A percentile compares a stretch with the other conserved stretches of the same genome.
Evolutionary conservation across 2,888 invertebrate species (phyloP).

Genomic region (Alsophila aescularia): DNA sequence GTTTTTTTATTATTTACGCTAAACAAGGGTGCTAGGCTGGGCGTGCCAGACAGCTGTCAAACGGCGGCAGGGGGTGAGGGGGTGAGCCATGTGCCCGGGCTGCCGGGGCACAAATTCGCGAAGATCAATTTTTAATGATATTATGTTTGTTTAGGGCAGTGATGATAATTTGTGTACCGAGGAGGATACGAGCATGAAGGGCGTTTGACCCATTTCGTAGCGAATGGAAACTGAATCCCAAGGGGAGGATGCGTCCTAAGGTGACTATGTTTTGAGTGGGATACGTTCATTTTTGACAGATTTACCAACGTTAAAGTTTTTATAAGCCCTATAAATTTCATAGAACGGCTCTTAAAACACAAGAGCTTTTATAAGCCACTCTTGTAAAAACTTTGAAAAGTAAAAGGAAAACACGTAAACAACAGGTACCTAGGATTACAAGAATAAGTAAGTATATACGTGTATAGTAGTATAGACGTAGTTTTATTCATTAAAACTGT

Average conservation of each 20-base stretch:
- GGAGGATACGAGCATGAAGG: slow-evolving; percentile 40
- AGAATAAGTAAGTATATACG: too few species aligned
- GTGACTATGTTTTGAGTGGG: slow-evolving; percentile 47
- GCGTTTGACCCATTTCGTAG: slow-evolving; percentile 59
- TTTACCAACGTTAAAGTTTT: not conserved
- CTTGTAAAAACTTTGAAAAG: too few species aligned
- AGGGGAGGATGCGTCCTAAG: slow-evolving; percentile 41
- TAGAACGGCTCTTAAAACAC: not conserved
- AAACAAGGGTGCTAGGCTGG: slow-evolving; percentile 44
- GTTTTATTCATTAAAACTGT: too few species aligned
- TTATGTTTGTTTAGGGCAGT: slow-evolving; percentile 47
- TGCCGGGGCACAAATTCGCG: slow-evolving; percentile 42
- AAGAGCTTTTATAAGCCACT: too few species aligned
- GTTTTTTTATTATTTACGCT: slow-evolving; percentile 20
- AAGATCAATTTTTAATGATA: slow-evolving; percentile 57
- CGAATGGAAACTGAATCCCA: slow-evolving; percentile 40
- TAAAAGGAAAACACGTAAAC: too few species aligned
- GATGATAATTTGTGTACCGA: slow-evolving; percentile 51
- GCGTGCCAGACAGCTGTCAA: slow-evolving; percentile 70
- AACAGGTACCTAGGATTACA: too few species aligned
- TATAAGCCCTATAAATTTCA: not conserved
- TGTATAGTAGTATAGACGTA: too few species aligned
- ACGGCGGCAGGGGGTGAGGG: slow-evolving; percentile 52
- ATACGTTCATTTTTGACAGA: slow-evolving; percentile 13
- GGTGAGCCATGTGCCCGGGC: slow-evolving; percentile 67